A percentile compares a stretch with the other conserved stretches of the same genome.
Evolutionary conservation across 2,797 vertebrate genomes (phyloP).

Genomic region (Toxotes lorentzi): DNA sequence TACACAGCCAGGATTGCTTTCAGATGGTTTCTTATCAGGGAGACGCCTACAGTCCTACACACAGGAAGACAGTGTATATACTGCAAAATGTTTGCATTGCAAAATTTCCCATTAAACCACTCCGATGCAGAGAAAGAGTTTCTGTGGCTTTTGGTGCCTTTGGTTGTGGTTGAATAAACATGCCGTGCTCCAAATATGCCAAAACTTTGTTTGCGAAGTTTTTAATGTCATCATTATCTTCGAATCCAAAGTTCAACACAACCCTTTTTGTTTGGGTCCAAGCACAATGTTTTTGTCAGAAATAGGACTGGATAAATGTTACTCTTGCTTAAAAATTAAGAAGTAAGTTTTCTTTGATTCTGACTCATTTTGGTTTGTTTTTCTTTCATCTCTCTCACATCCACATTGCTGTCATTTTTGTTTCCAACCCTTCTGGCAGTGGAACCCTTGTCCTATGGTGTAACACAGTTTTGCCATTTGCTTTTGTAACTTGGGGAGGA

Average conservation of each 20-base stretch:
- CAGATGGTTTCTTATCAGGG: conserved; percentile 16
- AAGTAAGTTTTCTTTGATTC: not conserved
- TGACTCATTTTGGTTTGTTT: not conserved
- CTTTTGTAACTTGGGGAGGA: conserved; percentile 22
- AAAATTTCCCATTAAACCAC: conserved; percentile 42
- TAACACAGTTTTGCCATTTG: conserved; percentile 20
- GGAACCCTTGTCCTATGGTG: conserved; percentile 7
- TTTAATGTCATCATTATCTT: conserved; percentile 5
- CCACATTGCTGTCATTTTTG: not conserved
- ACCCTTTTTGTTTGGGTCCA: not conserved
- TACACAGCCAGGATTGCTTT: conserved; percentile 46
- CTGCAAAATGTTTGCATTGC: conserved; percentile 11
- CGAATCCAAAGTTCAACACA: conserved; percentile 3
- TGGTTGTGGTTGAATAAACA: not conserved
- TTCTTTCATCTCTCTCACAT: not conserved
- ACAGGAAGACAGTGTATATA: conserved; percentile 30
- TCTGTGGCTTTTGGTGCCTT: not conserved
- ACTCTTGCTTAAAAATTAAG: not conserved
- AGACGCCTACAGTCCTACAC: conserved; percentile 1
- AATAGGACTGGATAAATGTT: not conserved
- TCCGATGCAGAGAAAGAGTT: not conserved
- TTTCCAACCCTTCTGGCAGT: not conserved
- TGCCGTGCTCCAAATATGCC: not conserved
- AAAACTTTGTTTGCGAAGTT: not conserved
- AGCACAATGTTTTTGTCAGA: not conserved